Base-by-base conservation (phyloP, 2,888 invertebrate species). In the Lithophane ornitopus region DNA sequence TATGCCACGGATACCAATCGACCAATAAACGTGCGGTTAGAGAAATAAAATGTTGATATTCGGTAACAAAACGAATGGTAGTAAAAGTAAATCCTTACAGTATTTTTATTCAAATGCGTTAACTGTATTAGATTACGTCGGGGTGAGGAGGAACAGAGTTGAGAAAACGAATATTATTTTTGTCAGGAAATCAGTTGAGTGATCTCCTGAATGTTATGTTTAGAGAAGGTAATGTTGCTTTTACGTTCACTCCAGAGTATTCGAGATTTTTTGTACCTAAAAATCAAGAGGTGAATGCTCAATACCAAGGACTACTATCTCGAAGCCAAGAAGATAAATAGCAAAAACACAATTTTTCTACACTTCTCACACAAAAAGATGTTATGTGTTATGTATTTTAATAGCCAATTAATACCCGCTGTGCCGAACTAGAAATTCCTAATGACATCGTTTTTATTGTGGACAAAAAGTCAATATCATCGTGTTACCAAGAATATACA, bases 1-100 rank as follows among this genome's bases (percentile, higher is more conserved):
- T 93, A 91, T 93, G 88, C 88, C 86, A 87, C 86, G 87, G 88
- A 90, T 89, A 89, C 88, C 89, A 88, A 91, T 90, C 76, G 87
- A 54, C 89, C 88, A 89, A 92, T 91, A 91, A 91, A 91, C 82
- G 81, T 82, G 81, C 79, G 79, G 74, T 70, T 78, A 72, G 73
- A 76, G 76, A 82, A 80, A 86, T 85, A 85, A 87, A 87, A 87
- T 76, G 75, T 74, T 76, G 78, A 59, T 74, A 80, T 81, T 81
- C 61, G 62, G 66, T 75, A 76, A 78, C 74, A 54, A 72, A 86
- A 82, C 28, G 61, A 76, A 77, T 54, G 41, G 62, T 41, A 28
- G 58, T 71, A 63, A 82, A 77, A 79, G 59, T 82, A 74, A 79
- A 85, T 73, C 59, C 67, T 69, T 68, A 63, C 56, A 81, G 62